phyloP scores from a whole-genome alignment of 1,140 invertebrate species.

The Leptoteleia sp. region DNA sequence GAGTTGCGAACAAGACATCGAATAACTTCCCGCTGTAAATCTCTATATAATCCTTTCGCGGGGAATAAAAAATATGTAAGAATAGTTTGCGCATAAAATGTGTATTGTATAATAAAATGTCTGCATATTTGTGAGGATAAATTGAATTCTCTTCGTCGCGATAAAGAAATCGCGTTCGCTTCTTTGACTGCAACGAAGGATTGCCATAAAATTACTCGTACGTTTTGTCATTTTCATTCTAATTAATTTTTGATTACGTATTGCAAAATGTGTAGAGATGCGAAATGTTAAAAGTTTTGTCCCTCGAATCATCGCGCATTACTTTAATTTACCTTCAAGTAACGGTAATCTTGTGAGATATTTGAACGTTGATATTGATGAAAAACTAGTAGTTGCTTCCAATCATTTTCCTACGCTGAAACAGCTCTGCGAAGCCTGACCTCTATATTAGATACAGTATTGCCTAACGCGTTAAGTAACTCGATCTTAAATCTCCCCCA shows the following conservation, averaged over 20 bases:
- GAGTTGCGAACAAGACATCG: conserved; percentile 57
- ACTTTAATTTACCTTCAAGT: too few species aligned
- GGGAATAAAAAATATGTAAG: conserved; percentile 57
- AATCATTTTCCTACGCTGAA: neutral
- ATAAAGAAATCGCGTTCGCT: conserved; percentile 12
- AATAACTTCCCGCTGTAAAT: conserved; percentile 56
- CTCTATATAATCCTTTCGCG: conserved; percentile 36
- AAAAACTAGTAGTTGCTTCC: too few species aligned
- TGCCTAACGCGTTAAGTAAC: conserved; percentile 17
- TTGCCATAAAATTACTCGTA: neutral
- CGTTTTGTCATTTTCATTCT: too few species aligned
- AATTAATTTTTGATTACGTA: too few species aligned
- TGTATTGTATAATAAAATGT: conserved; percentile 43
- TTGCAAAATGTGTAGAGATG: too few species aligned
- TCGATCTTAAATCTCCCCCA: conserved; percentile 31
- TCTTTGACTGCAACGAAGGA: neutral
- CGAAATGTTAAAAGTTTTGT: too few species aligned
- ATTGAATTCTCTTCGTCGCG: conserved; percentile 19
- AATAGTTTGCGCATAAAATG: conserved; percentile 50
- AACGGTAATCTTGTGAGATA: too few species aligned
- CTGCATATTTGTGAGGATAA: conserved; percentile 32
- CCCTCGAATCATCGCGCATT: too few species aligned
- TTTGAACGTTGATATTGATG: too few species aligned
- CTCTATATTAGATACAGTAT: neutral
- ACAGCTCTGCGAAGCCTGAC: too few species aligned